Percentiles rank a stretch among this genome's conserved stretches.
Conservation (phyloP, 2,888 invertebrate species). For the Dorcus hopei region DNA sequence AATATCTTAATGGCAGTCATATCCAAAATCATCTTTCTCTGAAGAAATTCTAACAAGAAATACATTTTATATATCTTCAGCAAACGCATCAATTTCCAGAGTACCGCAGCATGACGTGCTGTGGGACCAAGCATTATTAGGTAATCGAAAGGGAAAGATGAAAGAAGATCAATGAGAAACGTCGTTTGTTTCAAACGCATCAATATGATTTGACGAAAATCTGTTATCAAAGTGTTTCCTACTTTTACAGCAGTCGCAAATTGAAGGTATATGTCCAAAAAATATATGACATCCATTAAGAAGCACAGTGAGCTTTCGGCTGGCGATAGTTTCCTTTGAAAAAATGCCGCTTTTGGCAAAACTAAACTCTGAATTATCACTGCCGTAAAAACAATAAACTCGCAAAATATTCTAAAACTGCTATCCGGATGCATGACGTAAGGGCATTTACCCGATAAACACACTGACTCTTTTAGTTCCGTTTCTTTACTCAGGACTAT, state of each 20-base stretch:
- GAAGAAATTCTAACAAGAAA: slow-evolving; percentile 3
- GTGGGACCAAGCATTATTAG: background rate
- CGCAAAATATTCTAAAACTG: slow-evolving; percentile 38
- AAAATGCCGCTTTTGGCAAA: slow-evolving; percentile 10
- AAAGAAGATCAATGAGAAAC: slow-evolving; percentile 13
- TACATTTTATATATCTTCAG: slow-evolving; percentile 19
- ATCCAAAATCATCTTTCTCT: slow-evolving; percentile 9
- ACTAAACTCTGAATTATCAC: slow-evolving; percentile 7
- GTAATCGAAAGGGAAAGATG: slow-evolving; percentile 14
- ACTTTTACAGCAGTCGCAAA: slow-evolving; percentile 11
- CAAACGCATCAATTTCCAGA: slow-evolving; percentile 10
- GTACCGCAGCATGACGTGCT: background rate
- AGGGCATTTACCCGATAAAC: slow-evolving; percentile 47
- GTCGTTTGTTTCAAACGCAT: slow-evolving; percentile 5
- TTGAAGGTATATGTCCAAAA: slow-evolving; percentile 15
- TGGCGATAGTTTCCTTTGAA: background rate
- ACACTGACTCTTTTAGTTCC: slow-evolving; percentile 32
- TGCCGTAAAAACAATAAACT: slow-evolving; percentile 9
- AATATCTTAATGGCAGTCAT: slow-evolving; percentile 7
- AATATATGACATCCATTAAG: slow-evolving; percentile 14
- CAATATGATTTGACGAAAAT: slow-evolving; percentile 8
- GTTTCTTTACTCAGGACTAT: slow-evolving; percentile 15
- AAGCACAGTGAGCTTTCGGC: slow-evolving; percentile 7
- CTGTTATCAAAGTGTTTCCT: slow-evolving; percentile 9
- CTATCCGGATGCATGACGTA: slow-evolving; percentile 53